Conservation (phyloP, 2,797 vertebrate species). For the Chloroceryle inda region DNA sequence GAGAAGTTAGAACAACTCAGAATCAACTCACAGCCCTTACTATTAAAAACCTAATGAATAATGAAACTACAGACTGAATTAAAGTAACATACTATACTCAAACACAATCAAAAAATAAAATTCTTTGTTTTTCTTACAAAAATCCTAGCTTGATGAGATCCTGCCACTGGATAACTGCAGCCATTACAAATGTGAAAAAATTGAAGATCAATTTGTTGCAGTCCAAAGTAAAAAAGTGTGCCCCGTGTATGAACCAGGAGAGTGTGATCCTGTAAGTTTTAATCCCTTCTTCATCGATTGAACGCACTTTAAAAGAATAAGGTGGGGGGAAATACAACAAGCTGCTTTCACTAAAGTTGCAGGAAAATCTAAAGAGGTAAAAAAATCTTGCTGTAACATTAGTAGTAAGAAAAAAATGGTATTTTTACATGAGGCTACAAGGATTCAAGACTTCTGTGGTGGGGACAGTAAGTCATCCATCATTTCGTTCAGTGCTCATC, state of each 20-base stretch:
- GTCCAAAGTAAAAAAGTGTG: slow-evolving; percentile 51
- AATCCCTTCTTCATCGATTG: neutral
- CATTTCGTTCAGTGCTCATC: neutral
- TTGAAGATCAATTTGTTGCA: slow-evolving; percentile 54
- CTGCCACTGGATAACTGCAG: slow-evolving; percentile 53
- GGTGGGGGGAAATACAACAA: neutral
- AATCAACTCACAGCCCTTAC: neutral
- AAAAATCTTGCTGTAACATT: neutral
- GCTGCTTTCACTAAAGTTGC: neutral
- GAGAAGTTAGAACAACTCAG: neutral
- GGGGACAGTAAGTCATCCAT: neutral
- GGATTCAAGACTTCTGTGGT: neutral
- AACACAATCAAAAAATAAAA: neutral
- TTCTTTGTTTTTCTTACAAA: neutral
- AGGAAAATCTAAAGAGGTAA: neutral
- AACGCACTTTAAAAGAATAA: neutral
- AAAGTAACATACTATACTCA: neutral
- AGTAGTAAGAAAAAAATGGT: neutral
- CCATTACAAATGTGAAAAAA: slow-evolving; percentile 75
- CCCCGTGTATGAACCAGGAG: neutral
- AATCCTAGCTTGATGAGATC: slow-evolving; percentile 39
- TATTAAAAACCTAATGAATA: neutral
- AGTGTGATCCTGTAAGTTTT: slow-evolving; percentile 67
- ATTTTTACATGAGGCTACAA: neutral
- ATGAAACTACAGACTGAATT: neutral